A percentile compares a stretch with the other conserved stretches of the same genome.
phyloP scores from a whole-genome alignment of 2,888 invertebrate species.

The Rotaria macrura region DNA sequence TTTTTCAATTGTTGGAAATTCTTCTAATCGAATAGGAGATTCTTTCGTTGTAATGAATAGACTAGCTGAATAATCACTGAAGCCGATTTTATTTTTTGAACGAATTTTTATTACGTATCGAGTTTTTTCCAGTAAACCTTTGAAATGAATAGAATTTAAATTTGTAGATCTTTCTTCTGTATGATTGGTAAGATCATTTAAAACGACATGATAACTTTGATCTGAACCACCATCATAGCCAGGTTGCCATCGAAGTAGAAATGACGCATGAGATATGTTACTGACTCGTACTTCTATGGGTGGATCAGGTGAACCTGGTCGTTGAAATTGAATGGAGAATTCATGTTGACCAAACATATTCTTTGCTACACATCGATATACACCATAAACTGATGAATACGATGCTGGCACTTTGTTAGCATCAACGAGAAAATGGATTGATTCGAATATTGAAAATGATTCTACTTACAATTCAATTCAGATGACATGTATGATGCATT shows the following conservation, averaged over 20 bases:
- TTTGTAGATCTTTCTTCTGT: background rate
- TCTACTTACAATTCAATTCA: background rate
- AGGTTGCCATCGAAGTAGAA: background rate
- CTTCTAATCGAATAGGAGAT: background rate
- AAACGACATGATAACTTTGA: background rate
- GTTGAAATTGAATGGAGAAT: background rate
- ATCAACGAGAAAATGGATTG: background rate
- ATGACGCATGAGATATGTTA: background rate
- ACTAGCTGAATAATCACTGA: background rate
- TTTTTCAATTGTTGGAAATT: background rate
- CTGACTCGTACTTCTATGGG: background rate
- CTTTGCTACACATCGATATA: background rate
- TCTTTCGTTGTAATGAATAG: background rate
- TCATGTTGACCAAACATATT: background rate
- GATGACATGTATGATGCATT: background rate
- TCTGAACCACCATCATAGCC: slow-evolving; percentile 1
- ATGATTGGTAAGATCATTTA: background rate
- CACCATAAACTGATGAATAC: background rate
- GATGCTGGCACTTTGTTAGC: background rate
- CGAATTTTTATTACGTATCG: background rate
- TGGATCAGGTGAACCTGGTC: slow-evolving; percentile 16
- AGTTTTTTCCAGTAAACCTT: background rate
- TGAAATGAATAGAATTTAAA: background rate
- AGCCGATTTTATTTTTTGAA: background rate
- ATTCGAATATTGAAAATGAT: too few species aligned